Evolutionary conservation across 2,797 vertebrate species (phyloP).

Genomic region (Catharus ustulatus): DNA sequence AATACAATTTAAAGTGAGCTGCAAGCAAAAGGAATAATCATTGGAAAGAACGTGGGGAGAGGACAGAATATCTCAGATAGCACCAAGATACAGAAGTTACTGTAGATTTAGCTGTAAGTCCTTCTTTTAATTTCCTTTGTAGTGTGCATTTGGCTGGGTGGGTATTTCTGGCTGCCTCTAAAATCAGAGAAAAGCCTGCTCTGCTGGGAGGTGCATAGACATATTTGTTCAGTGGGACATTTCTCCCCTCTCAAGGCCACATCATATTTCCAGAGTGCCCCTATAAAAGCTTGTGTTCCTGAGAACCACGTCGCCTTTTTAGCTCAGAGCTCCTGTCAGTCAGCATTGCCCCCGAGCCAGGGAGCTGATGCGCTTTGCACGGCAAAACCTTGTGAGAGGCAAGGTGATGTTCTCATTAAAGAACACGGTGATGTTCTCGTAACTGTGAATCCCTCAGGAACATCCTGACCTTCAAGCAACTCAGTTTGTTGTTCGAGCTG

Average conservation of each 20-base stretch:
- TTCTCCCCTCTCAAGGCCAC: neutral
- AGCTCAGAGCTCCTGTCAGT: neutral
- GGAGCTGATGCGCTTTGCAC: accelerated
- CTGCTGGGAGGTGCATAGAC: neutral
- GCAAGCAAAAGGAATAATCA: neutral
- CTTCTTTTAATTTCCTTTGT: neutral
- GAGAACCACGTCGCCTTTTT: neutral
- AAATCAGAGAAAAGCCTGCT: neutral
- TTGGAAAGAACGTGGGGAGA: neutral
- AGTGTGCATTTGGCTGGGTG: neutral
- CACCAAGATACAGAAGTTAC: neutral
- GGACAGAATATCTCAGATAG: neutral
- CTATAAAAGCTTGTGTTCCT: neutral
- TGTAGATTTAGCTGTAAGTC: neutral
- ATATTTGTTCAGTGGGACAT: neutral
- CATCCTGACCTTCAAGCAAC: neutral
- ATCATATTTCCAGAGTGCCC: neutral
- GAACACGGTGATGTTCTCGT: neutral
- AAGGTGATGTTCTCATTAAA: neutral
- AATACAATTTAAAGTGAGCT: neutral
- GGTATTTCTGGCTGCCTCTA: neutral
- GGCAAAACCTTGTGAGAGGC: neutral
- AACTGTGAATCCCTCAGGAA: neutral
- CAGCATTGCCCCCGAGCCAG: neutral
- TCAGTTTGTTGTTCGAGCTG: neutral